Conservation (phyloP, 92 coral and sea anemone genomes). For the Actinernus sp. region DNA sequence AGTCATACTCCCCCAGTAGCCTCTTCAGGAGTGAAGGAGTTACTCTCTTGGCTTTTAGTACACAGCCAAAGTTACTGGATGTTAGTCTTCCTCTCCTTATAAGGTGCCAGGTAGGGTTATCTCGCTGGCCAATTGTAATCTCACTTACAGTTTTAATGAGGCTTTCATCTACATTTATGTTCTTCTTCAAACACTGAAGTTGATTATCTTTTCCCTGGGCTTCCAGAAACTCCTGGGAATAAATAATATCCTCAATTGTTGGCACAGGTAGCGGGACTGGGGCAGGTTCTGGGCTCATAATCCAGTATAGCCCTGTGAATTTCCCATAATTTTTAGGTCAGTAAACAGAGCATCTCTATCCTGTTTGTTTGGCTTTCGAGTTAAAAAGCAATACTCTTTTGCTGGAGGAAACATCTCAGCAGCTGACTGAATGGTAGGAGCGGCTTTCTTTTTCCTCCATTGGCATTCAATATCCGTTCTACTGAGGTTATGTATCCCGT, state of each 20-base stretch:
- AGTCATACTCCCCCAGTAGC: constrained; percentile 37
- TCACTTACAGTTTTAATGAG: too few relatives aligned
- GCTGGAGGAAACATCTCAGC: constrained; percentile 13
- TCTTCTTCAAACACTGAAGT: too few relatives aligned
- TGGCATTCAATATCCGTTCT: constrained; percentile 44
- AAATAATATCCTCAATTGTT: constrained; percentile 31
- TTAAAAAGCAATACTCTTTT: constrained; percentile 6
- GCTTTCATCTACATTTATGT: too few relatives aligned
- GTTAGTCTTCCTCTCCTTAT: constrained; percentile 30
- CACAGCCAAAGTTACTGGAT: constrained; percentile 47
- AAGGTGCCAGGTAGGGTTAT: constrained; percentile 45
- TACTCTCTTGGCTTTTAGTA: constrained; percentile 36
- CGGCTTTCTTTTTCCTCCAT: constrained; percentile 19
- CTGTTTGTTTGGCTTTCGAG: constrained; percentile 11
- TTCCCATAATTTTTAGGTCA: constrained; percentile 26
- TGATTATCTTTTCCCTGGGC: too few relatives aligned
- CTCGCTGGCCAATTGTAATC: too few relatives aligned
- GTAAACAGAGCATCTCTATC: constrained; percentile 21
- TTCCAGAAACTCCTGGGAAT: constrained; percentile 16
- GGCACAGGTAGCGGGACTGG: constrained; percentile 9
- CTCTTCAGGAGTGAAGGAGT: constrained; percentile 34
- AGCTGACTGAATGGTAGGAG: background rate
- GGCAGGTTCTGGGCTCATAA: constrained; percentile 50
- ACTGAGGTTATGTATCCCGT: constrained; percentile 51
- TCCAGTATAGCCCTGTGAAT: constrained; percentile 55